These are phyloP conservation scores for Cotesia typhae DNA, from an alignment of 1,140 invertebrate genomes.

Conservation along the genomic window DNA sequence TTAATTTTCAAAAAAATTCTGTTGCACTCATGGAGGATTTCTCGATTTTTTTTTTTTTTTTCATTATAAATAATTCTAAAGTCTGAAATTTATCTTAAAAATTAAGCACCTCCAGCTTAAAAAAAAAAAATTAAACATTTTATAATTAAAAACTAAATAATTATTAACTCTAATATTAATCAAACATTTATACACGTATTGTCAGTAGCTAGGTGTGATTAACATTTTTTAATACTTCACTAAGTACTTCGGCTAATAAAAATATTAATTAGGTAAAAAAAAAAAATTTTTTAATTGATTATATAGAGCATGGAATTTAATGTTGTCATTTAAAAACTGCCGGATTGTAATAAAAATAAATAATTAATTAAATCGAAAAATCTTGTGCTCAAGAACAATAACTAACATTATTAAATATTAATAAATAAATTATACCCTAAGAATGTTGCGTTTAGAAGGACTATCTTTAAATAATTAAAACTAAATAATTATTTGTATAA, in stretches of 20 bases:
- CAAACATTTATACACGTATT: no score
- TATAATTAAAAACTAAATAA: constrained; percentile 2
- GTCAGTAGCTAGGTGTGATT: no score
- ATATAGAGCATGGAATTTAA: background rate
- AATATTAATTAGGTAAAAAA: background rate
- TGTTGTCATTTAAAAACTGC: background rate
- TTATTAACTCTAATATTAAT: no score
- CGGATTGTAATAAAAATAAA: constrained; percentile 24
- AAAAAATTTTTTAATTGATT: background rate
- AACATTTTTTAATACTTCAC: no score
- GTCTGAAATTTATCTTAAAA: no score
- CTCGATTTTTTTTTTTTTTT: background rate
- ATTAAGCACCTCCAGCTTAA: no score
- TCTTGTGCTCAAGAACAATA: constrained; percentile 61
- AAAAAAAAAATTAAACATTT: no score
- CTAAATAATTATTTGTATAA: constrained; percentile 36
- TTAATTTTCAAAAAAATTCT: constrained; percentile 1
- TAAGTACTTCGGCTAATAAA: background rate
- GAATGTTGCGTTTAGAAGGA: constrained; percentile 46
- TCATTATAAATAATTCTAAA: no score
- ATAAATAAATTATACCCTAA: constrained; percentile 33
- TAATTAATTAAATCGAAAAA: constrained; percentile 8
- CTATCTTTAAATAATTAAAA: constrained; percentile 52
- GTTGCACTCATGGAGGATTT: no score
- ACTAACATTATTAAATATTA: constrained; percentile 41